These are phyloP conservation scores for Aproaerema taeniolella DNA, from an alignment of 2,888 invertebrate genomes.

Conservation along the genomic window DNA sequence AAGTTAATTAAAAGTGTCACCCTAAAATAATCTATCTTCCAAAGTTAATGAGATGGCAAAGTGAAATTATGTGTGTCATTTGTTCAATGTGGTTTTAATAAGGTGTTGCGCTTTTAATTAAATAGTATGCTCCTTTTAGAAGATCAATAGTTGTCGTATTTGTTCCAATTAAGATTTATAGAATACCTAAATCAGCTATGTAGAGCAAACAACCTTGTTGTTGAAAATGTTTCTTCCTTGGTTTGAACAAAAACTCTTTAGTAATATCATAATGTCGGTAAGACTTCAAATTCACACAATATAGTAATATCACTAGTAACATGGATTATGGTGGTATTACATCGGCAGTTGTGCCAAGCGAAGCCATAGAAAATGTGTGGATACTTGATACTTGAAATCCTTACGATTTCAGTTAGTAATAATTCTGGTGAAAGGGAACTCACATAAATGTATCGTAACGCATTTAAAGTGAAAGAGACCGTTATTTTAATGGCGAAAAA, in stretches of 20 bases:
- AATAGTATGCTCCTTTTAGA: no score
- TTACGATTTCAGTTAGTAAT: conserved; percentile 23
- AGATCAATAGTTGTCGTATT: no score
- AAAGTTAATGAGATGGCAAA: conserved; percentile 40
- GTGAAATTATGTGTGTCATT: conserved; percentile 40
- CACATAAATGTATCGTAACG: no score
- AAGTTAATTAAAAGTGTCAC: no score
- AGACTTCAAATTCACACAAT: neutral
- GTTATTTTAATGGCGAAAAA: conserved; percentile 8
- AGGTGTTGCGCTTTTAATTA: conserved; percentile 18
- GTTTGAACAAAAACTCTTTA: no score
- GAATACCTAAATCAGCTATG: no score
- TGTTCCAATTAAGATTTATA: no score
- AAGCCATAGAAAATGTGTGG: conserved; percentile 36
- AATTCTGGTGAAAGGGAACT: neutral
- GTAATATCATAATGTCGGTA: no score
- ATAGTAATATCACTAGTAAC: conserved; percentile 13
- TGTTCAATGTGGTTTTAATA: conserved; percentile 30
- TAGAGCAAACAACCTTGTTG: no score
- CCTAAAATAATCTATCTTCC: conserved; percentile 33
- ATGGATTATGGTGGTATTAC: conserved; percentile 24
- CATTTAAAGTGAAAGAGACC: neutral
- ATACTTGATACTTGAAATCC: conserved; percentile 43
- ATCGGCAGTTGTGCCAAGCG: conserved; percentile 20
- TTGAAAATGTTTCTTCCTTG: no score